phyloP scores from a whole-genome alignment of 1,140 invertebrate genomes.

The Ectropis grisescens region DNA sequence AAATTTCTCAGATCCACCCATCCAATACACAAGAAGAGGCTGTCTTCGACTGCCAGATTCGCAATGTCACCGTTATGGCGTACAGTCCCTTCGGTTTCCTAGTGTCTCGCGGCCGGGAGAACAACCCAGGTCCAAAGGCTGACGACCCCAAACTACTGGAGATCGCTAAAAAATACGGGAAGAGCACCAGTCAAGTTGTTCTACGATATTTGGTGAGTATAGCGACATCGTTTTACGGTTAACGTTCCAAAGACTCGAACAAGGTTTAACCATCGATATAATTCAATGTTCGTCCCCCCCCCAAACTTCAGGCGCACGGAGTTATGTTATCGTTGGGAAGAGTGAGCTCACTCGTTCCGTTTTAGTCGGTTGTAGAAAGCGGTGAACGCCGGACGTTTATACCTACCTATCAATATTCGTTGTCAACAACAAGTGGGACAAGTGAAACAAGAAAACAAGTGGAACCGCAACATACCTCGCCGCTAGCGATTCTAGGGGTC shows the following conservation, averaged over 20 bases:
- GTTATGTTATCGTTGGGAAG: too few species aligned
- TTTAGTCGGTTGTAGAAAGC: too few species aligned
- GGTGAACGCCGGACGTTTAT: too few species aligned
- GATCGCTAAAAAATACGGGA: slow-evolving; percentile 76
- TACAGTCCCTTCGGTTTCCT: slow-evolving; percentile 82
- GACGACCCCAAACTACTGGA: slow-evolving; percentile 71
- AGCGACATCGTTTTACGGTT: neutral
- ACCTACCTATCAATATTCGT: too few species aligned
- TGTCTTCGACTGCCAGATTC: slow-evolving; percentile 73
- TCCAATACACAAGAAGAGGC: slow-evolving; percentile 78
- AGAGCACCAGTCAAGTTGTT: slow-evolving; percentile 77
- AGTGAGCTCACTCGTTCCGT: too few species aligned
- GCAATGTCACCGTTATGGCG: slow-evolving; percentile 76
- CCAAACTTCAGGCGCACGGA: too few species aligned
- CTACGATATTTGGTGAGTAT: slow-evolving; percentile 73
- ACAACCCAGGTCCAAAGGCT: slow-evolving; percentile 60
- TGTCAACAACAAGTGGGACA: too few species aligned
- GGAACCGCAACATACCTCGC: too few species aligned
- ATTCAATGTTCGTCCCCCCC: too few species aligned
- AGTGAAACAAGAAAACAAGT: too few species aligned
- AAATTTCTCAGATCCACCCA: slow-evolving; percentile 41
- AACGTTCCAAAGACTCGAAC: too few species aligned
- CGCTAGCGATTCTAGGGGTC: too few species aligned
- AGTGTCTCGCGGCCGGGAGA: slow-evolving; percentile 32
- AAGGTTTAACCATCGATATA: slow-evolving; percentile 5